Evolutionary conservation across 2,797 vertebrate species (phyloP).

Genomic region (Peromyscus melanophrys): DNA sequence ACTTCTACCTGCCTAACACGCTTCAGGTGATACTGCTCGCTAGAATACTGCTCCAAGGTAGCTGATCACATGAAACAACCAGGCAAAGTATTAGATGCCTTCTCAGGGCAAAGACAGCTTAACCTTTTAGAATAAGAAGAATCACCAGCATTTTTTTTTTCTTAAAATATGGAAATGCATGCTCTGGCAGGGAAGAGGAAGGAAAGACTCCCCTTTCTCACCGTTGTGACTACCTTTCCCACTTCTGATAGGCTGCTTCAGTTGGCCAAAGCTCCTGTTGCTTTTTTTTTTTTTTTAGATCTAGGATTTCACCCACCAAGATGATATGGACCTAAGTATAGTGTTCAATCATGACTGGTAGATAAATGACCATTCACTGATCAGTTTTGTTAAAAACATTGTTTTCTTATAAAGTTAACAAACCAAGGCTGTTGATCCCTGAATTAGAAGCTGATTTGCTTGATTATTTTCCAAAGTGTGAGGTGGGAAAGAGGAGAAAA

Average conservation of each 20-base stretch:
- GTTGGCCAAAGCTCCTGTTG: conserved; percentile 73
- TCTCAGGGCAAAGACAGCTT: conserved; percentile 79
- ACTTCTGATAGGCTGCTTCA: conserved; percentile 69
- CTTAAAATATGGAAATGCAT: conserved; percentile 67
- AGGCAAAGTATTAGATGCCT: conserved; percentile 22
- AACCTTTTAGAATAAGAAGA: conserved; percentile 74
- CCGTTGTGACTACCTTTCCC: conserved; percentile 67
- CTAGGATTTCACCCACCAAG: conserved; percentile 73
- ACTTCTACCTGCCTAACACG: conserved; percentile 82
- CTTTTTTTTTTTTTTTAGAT: neutral
- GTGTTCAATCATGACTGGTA: conserved; percentile 80
- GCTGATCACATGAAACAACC: conserved; percentile 28
- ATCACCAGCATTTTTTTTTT: conserved; percentile 78
- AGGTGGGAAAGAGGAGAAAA: conserved; percentile 81
- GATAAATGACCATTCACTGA: conserved; percentile 80
- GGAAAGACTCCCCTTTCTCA: conserved; percentile 56
- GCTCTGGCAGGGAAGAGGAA: conserved; percentile 80
- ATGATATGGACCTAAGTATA: conserved; percentile 76
- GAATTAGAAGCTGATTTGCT: conserved; percentile 90
- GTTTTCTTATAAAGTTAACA: conserved; percentile 87
- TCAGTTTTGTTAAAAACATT: conserved; percentile 85
- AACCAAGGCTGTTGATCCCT: conserved; percentile 92
- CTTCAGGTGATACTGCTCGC: conserved; percentile 80
- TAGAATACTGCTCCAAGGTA: conserved; percentile 71
- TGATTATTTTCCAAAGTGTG: conserved; percentile 86